Evolutionary conservation across 1,140 invertebrate genomes (phyloP), one percentile per base, ranked within the genome.

Genomic region (Procambarus virginalis): DNA sequence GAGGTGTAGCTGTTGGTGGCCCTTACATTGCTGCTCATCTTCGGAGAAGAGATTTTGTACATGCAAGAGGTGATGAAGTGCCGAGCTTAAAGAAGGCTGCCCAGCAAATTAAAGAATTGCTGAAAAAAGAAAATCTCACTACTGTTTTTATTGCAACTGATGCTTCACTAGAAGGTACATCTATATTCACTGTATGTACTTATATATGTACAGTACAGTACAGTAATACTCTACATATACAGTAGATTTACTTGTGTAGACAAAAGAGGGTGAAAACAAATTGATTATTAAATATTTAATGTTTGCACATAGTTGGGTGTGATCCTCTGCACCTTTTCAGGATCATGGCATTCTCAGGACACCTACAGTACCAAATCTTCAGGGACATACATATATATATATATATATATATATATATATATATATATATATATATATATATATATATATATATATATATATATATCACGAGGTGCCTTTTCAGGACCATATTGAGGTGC

Each of bases 111-210:
- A 93, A 94, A 88, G 93, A 95, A 76, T 93, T 95, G 77, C 93
- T 97, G 70, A 94, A 95, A 78, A 93, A 95, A 87, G 93, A 96
- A 1, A 93, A 95, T 22, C 93, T 98, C 3, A 94, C 94, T 20
- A 95, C 94, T 68, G 93, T 98, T 12, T 99, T 97, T 94, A 93
- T 99, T 78, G 96, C 98, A 0, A 97, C 97, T 10, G 98, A 99
- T 95, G 96, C 96, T 34, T 93, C 95, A 14, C 83, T 93, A 22
- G 91, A 93, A 92, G 95, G 95, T 95, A 93, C 45, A 81, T 45
- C 12, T 68, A 68, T 4, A 2, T 58, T 58, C 8, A 34, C 34
- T 34, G 34, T 34, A 34, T 34, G 34, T 34, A 34, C 34, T 34
- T 34, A 34, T 34, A 34, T 34, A 34, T 34, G 34, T 34, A 34